Base-by-base conservation (phyloP, 2,113 vertebrate genomes). In the Gobius niger region DNA sequence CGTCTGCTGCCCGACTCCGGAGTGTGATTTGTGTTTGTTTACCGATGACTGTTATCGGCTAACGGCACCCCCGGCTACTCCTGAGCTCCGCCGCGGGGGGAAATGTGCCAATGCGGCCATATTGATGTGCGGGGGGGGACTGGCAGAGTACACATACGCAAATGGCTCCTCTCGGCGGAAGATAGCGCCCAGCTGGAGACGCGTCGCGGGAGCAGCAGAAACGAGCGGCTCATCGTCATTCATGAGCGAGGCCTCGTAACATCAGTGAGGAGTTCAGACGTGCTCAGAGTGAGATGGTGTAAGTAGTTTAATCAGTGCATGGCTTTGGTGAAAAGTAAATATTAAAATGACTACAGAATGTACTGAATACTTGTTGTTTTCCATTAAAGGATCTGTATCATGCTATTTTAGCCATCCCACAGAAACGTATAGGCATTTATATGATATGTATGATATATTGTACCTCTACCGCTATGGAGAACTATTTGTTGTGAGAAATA, bases 1-100 rank as follows among this genome's bases (percentile, higher is more conserved):
- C 2, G 13, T 42, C 53, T 12, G 10, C 19, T 5, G 18, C 49
- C 11, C 52, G n/a, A 19, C 53, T 24, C 53, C 6, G 13, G 18
- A 34, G 15, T 59, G 56, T 60, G 57, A 60, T 60, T 60, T 60
- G 57, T 60, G 57, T 60, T 60, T 60, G 57, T 60, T 60, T 60
- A 44, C 57, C 14, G 40, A 59, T 15, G 34, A 44, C 57, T 60
- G 57, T 60, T 60, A 60, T 60, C 57, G 42, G 57, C 57, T 60
- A 60, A 60, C 57, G 7, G 57, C 57, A 44, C 57, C 57, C 56
- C 57, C 34, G 15, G 47, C 47, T 14, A 50, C 47, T 50, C 47
- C 47, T 7, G 10, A 44, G 24, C 57, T 44, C 57, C 57, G 9
- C 57, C 57, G 57, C 57, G 40, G 57, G 57, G 57, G 57, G n/a